Conservation (phyloP, 1,140 invertebrate species). For the Bombus sibiricus region DNA sequence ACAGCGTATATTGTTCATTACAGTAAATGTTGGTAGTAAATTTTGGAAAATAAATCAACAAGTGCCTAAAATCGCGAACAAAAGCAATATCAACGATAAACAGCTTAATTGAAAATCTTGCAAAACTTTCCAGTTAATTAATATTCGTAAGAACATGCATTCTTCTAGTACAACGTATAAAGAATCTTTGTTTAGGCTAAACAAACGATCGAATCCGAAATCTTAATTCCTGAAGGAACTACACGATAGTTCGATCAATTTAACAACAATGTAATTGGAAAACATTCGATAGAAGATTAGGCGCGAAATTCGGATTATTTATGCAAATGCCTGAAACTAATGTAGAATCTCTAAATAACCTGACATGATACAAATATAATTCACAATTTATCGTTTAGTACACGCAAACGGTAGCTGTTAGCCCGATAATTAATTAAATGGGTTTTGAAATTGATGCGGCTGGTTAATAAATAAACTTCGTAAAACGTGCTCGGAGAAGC, state of each 20-base stretch:
- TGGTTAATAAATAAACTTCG: constrained; percentile 12
- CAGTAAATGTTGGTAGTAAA: not conserved
- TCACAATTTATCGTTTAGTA: no score
- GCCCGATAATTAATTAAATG: not conserved
- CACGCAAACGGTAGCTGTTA: not conserved
- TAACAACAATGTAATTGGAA: no score
- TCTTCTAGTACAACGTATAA: no score
- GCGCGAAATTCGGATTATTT: not conserved
- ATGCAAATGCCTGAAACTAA: not conserved
- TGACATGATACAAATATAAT: no score
- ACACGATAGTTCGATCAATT: no score
- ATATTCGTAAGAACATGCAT: no score
- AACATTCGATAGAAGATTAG: no score
- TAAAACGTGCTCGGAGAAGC: not conserved
- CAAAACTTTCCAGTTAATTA: not conserved
- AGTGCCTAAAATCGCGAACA: not conserved
- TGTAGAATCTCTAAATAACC: not conserved
- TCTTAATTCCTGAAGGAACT: not conserved
- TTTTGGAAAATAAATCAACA: not conserved
- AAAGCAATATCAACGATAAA: no score
- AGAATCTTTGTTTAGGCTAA: not conserved
- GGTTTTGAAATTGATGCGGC: not conserved
- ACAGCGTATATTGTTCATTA: no score
- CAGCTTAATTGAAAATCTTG: not conserved
- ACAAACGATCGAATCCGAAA: not conserved